Evolutionary conservation across 2,888 invertebrate genomes (phyloP), one percentile per base, ranked within the genome.

Genomic region (Hybos culiciformis): DNA sequence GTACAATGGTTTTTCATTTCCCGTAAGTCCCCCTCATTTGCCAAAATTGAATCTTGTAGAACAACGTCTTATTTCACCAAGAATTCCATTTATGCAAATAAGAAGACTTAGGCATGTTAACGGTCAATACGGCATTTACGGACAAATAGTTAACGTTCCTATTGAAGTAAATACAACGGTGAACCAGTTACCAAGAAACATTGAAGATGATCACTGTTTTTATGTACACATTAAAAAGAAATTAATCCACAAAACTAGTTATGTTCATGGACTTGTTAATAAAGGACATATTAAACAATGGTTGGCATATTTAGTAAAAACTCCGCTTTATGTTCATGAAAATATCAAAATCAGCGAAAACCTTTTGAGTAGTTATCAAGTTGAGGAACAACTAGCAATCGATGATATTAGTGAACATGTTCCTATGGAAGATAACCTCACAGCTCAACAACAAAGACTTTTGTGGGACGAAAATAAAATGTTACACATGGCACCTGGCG

Each of bases 111-210:
- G 45, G 34, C 42, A 42, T 29, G 33, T 45, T 31, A 26, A 42
- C 29, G 42, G 43, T 15, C 42, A 43, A 40, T 56, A 55, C 53
- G 59, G 58, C 49, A 62, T 62, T n/a, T 45, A 55, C 21, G 61
- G 57, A 0, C 61, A 63, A 58, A 54, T 61, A 42, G 62, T 63
- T 11, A 63, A 63, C 49, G 57, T 62, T 4, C 62, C 61, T 46
- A 56, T 58, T 2, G 21, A 54, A 44, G 59, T 56, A 41, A 37
- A 59, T 48, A 50, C 51, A 1, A 59, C 61, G 59, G 56, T 59
- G 38, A 52, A 56, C n/a, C 6, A n/a, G 7, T 26, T 62, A 48
- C 60, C 61, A 14, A 14, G 42, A 29, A 37, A 31, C 37, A 21
- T 37, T 14, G 31, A 21, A 37, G 42, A 42, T 31, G 43, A 43